phyloP scores from a whole-genome alignment of 2,888 invertebrate species.

The Parthenolecanium corni region DNA sequence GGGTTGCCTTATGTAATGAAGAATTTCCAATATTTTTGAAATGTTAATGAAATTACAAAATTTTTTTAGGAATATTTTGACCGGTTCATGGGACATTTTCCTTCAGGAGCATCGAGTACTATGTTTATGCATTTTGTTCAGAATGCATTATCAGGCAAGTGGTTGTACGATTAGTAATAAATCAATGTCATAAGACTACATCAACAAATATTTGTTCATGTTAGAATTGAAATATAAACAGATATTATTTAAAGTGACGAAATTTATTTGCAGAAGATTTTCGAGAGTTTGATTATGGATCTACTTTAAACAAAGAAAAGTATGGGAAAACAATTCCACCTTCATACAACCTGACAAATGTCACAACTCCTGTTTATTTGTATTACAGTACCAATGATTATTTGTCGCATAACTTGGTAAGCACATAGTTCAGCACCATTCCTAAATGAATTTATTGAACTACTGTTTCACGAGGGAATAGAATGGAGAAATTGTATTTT shows the following conservation, averaged over 20 bases:
- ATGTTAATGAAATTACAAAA: too few species aligned
- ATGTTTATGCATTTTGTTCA: slow-evolving; percentile 54
- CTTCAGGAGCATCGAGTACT: slow-evolving; percentile 62
- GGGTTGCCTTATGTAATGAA: too few species aligned
- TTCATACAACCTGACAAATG: slow-evolving; percentile 40
- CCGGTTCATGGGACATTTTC: slow-evolving; percentile 43
- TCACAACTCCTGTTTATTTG: slow-evolving; percentile 43
- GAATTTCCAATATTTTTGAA: too few species aligned
- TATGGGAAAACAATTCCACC: slow-evolving; percentile 40
- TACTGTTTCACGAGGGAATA: too few species aligned
- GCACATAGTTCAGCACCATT: too few species aligned
- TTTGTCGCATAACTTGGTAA: slow-evolving; percentile 42
- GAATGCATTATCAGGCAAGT: slow-evolving; percentile 35
- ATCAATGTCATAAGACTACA: too few species aligned
- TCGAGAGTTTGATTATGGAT: slow-evolving; percentile 40
- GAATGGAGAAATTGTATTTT: too few species aligned
- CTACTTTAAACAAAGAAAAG: slow-evolving; percentile 34
- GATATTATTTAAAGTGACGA: too few species aligned
- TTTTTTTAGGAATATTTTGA: slow-evolving; percentile 16
- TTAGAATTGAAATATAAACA: too few species aligned
- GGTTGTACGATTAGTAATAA: neutral
- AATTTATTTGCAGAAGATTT: slow-evolving; percentile 36
- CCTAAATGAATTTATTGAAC: too few species aligned
- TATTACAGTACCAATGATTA: slow-evolving; percentile 45
- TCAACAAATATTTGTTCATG: too few species aligned